Base-by-base conservation (phyloP, 2,113 vertebrate species). In the Phylloscopus trochilus region DNA sequence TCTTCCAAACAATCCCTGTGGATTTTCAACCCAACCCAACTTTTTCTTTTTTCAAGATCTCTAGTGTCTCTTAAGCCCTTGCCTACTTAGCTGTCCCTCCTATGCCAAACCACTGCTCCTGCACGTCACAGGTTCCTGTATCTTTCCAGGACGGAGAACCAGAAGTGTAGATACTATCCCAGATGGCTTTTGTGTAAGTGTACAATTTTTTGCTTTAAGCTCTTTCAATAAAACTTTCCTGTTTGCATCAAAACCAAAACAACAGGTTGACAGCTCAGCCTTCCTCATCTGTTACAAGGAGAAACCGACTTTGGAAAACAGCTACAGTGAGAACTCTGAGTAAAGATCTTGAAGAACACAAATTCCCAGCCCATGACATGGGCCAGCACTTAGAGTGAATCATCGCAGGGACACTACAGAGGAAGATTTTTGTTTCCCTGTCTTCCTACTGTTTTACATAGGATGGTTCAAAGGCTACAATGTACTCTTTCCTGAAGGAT, bases 151-250 rank as follows among this genome's bases (percentile, higher is more conserved):
- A 83, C 0, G 2, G 67, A 83, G 30, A 90, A 55, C 20, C 63
- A 86, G 68, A 77, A 90, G 39, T 0, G 0, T 22, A 74, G 73
- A 89, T 68, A 30, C 52, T 70, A 28, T 67, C 63, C 73, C 76
- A 78, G 56, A 77, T 7, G 13, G 59, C 68, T 92, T 92, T 74
- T 91, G 39, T 52, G 0, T 3, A 81, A 88, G 64, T 19, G 70
- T 3, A 69, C 63, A 6, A 6, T 39, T 79, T 69, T 59, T 77
- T 80, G 62, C 33, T 90, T 96, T 47, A 93, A 93, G 47, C 46
- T 75, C 52, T 78, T 96, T 83, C 86, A 95, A 75, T 56, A 73
- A 92, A 91, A 78, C 66, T 91, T 92, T 51, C 73, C 80, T 89
- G 80, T 91, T 89, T 59, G 83, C 86, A 78, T 43, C 60, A 90